Evolutionary conservation across 2,797 vertebrate genomes (phyloP).

Genomic region (Salarias fasciatus): DNA sequence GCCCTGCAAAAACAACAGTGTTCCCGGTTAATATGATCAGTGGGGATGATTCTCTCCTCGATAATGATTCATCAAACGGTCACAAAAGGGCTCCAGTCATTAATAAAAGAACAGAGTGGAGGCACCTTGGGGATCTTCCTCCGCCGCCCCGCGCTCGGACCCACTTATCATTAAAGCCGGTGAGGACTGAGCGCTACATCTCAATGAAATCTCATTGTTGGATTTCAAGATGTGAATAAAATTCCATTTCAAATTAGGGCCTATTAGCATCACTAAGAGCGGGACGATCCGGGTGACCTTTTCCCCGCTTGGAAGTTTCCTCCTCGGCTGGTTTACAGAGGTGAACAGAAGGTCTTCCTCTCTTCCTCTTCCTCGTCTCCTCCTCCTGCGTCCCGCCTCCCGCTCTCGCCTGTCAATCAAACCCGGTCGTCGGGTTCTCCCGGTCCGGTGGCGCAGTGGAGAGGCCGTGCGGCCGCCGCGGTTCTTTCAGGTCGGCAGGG

Average conservation of each 20-base stretch:
- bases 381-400: too few relatives aligned
- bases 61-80: constrained; percentile 82
- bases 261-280: constrained; percentile 81
- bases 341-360: constrained; percentile 34
- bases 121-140: constrained; percentile 73
- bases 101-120: constrained; percentile 85
- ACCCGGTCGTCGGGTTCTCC: too few relatives aligned
- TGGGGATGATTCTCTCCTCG: constrained; percentile 71
- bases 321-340: constrained; percentile 7
- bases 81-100: constrained; percentile 80
- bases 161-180: constrained; percentile 79
- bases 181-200: constrained; percentile 70
- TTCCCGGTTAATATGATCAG: constrained; percentile 74
- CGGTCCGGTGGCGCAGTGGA: too few relatives aligned
- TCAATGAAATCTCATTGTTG: constrained; percentile 74
- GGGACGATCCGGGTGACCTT: constrained; percentile 64
- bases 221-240: constrained; percentile 77
- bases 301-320: constrained; percentile 58
- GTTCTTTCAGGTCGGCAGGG: too few relatives aligned
- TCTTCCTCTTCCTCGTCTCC: too few relatives aligned
- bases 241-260: constrained; percentile 77
- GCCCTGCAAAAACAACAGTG: constrained; percentile 64
- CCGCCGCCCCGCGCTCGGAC: constrained; percentile 46
- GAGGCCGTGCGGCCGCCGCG: too few relatives aligned
- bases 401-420: too few relatives aligned